A percentile compares a stretch with the other conserved stretches of the same genome.
These are phyloP conservation scores for Tachysurus fulvidraco DNA, from an alignment of 2,113 vertebrate genomes.

Conservation along the genomic window DNA sequence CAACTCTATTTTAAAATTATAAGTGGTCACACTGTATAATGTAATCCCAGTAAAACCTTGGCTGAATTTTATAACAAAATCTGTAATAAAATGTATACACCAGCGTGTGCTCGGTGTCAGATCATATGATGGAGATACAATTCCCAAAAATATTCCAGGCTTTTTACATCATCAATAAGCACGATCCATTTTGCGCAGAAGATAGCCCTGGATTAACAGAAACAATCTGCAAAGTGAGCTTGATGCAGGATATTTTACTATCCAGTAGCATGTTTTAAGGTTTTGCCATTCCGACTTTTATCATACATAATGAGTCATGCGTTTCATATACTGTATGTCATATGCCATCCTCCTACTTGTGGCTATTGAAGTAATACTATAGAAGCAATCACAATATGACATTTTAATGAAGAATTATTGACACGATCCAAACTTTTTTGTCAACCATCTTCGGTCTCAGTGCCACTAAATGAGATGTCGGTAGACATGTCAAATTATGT, in stretches of 20 bases:
- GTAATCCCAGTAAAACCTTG: neutral
- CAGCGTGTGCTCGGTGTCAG: neutral
- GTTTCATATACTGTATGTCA: neutral
- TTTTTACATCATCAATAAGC: neutral
- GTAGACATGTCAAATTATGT: neutral
- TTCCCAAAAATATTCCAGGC: neutral
- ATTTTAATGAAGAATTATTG: neutral
- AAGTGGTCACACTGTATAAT: neutral
- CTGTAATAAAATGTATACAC: neutral
- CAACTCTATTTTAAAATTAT: neutral
- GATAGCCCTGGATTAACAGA: neutral
- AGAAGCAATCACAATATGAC: neutral
- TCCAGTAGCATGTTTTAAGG: neutral
- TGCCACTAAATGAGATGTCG: neutral
- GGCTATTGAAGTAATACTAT: neutral
- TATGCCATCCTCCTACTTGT: conserved; percentile 52
- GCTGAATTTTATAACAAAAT: neutral
- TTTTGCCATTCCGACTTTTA: neutral
- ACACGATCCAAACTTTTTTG: neutral
- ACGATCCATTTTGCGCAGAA: too few relatives aligned
- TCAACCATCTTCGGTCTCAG: neutral
- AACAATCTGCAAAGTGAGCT: neutral
- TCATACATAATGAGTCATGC: too few relatives aligned
- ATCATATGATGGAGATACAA: neutral
- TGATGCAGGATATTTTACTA: neutral